A percentile compares a stretch with the other conserved stretches of the same genome.
phyloP scores from a whole-genome alignment of 2,797 vertebrate species.

The Galaxias olidus region DNA sequence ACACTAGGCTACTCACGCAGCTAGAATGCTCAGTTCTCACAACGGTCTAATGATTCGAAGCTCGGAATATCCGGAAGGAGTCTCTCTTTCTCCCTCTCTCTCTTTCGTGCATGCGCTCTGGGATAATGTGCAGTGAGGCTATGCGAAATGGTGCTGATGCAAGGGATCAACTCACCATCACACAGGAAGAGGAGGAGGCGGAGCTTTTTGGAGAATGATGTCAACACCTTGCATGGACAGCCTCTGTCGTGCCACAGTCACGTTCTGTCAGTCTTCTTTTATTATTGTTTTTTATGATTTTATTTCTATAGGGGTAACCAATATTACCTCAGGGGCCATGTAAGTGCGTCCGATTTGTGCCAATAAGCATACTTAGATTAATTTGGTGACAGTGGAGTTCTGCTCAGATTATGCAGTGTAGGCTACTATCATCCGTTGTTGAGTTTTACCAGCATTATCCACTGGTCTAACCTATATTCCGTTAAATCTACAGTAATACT shows the following conservation, averaged over 20 bases:
- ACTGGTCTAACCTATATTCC: too few species aligned
- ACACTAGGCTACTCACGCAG: slow-evolving; percentile 37
- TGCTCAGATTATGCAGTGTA: too few species aligned
- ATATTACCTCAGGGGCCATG: too few species aligned
- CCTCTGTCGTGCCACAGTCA: neutral
- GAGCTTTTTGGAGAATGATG: slow-evolving; percentile 58
- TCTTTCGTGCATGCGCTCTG: neutral
- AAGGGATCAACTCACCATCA: slow-evolving; percentile 44
- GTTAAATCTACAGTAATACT: too few species aligned
- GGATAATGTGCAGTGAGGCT: slow-evolving; percentile 47
- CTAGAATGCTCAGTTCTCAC: slow-evolving; percentile 47
- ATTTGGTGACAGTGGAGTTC: too few species aligned
- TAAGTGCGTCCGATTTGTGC: too few species aligned
- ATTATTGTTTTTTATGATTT: neutral
- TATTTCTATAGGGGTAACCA: too few species aligned
- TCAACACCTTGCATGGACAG: slow-evolving; percentile 53
- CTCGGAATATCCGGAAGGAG: slow-evolving; percentile 35
- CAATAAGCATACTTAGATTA: too few species aligned
- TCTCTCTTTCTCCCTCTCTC: slow-evolving; percentile 14
- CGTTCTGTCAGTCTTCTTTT: slow-evolving; percentile 24
- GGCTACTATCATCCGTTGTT: too few species aligned
- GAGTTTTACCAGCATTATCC: too few species aligned
- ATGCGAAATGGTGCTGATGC: slow-evolving; percentile 74
- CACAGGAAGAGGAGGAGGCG: slow-evolving; percentile 54
- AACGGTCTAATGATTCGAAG: slow-evolving; percentile 54